Conservation (phyloP, 2,113 vertebrate species). For the Salvelinus alpinus region DNA sequence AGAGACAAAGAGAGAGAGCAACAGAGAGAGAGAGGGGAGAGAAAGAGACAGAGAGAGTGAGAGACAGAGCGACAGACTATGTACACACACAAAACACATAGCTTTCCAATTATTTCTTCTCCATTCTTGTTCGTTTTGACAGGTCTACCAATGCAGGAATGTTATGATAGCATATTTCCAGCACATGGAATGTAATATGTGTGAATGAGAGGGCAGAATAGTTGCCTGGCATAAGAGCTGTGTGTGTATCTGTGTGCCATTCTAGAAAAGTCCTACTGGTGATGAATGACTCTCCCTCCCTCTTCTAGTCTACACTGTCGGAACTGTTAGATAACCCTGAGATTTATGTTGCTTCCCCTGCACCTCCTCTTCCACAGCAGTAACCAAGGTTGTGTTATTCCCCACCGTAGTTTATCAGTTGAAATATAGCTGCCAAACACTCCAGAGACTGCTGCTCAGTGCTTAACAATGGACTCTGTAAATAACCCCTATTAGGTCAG, state of each 20-base stretch:
- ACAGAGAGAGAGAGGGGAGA: neutral
- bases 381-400: constrained; percentile 35
- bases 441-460: constrained; percentile 34
- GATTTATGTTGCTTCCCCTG: constrained; percentile 50
- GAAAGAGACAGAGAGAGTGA: constrained; percentile 27
- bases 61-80: constrained; percentile 23
- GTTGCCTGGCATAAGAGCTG: neutral
- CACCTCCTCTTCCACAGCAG: constrained; percentile 31
- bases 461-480: constrained; percentile 62
- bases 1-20: too few species aligned
- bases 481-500: constrained; percentile 58
- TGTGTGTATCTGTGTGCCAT: constrained; percentile 42
- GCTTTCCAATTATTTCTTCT: constrained; percentile 28
- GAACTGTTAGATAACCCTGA: constrained; percentile 65
- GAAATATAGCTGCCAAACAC: constrained; percentile 53
- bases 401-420: constrained; percentile 48
- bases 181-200: constrained; percentile 21
- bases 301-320: constrained; percentile 45
- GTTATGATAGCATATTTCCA: constrained; percentile 29
- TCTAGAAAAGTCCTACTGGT: constrained; percentile 51
- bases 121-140: constrained; percentile 20
- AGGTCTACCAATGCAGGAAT: constrained; percentile 38
- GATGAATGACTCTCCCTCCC: constrained; percentile 62
- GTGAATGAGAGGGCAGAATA: constrained; percentile 27
- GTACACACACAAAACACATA: constrained; percentile 27